Evolutionary conservation across 2,888 invertebrate species (phyloP).

Genomic region (Anticlea derivata): DNA sequence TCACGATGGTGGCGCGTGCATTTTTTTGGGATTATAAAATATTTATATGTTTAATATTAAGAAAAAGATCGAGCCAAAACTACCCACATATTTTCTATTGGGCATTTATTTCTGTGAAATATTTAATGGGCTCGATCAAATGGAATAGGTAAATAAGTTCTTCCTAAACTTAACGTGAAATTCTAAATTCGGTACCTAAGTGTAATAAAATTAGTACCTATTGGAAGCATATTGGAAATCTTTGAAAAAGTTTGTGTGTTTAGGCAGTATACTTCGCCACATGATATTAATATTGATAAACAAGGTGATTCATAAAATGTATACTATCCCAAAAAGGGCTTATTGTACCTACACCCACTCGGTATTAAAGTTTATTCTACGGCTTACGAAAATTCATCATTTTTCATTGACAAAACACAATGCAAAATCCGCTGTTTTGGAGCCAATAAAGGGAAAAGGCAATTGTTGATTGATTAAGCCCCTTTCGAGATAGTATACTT

Average conservation of each 20-base stretch:
- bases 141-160: constrained; percentile 15
- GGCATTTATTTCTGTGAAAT: constrained; percentile 12
- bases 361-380: too few species aligned
- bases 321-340: too few species aligned
- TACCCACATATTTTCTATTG: neutral
- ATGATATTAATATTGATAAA: neutral
- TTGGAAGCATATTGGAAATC: constrained; percentile 11
- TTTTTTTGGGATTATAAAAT: neutral
- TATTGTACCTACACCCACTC: too few species aligned
- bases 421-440: too few species aligned
- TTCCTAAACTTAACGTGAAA: constrained; percentile 30
- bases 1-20: neutral
- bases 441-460: too few species aligned
- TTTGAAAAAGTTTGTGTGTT: constrained; percentile 5
- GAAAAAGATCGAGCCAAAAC: constrained; percentile 5
- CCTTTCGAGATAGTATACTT: too few species aligned
- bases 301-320: too few species aligned
- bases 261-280: constrained; percentile 16
- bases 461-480: too few species aligned
- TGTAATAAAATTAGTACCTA: constrained; percentile 6
- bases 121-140: constrained; percentile 14
- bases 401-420: too few species aligned
- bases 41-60: neutral
- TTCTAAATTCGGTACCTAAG: constrained; percentile 23
- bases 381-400: too few species aligned